These are phyloP conservation scores for Pagetopsis macropterus DNA, from an alignment of 2,797 vertebrate species.

Conservation along the genomic window DNA sequence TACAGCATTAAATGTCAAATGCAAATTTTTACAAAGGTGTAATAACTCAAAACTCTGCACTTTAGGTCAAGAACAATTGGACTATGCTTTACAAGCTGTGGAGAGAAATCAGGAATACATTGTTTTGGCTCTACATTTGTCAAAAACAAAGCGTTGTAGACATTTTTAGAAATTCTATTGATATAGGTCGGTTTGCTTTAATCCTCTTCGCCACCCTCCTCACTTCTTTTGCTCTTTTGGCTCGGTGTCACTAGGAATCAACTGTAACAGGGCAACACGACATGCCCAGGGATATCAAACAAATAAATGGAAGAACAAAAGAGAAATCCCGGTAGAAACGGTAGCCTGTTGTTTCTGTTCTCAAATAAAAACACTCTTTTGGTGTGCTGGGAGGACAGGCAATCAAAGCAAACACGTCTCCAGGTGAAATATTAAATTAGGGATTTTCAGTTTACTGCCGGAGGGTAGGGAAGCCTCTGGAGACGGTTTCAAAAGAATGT, in stretches of 20 bases:
- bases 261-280: constrained; percentile 16
- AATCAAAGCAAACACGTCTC: constrained; percentile 68
- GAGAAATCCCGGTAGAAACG: constrained; percentile 30
- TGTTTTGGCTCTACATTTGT: constrained; percentile 6
- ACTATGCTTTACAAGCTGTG: constrained; percentile 12
- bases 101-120: constrained; percentile 9
- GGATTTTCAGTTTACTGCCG: constrained; percentile 49
- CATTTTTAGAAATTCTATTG: background rate
- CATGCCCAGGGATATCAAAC: constrained; percentile 40
- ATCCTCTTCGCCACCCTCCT: constrained; percentile 32
- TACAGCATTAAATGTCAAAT: constrained; percentile 65
- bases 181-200: background rate
- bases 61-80: background rate
- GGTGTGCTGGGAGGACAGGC: constrained; percentile 25
- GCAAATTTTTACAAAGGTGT: constrained; percentile 47
- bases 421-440: constrained; percentile 63
- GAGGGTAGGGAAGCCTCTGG: constrained; percentile 37
- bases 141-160: background rate
- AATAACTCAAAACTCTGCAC: constrained; percentile 36
- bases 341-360: constrained; percentile 44
- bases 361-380: constrained; percentile 33
- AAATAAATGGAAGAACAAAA: background rate
- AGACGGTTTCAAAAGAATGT: constrained; percentile 36
- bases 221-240: constrained; percentile 43
- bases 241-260: constrained; percentile 61